A percentile compares a stretch with the other conserved stretches of the same genome.
These are phyloP conservation scores for Paramormyrops kingsleyae DNA, from an alignment of 2,113 vertebrate genomes.

Conservation along the genomic window DNA sequence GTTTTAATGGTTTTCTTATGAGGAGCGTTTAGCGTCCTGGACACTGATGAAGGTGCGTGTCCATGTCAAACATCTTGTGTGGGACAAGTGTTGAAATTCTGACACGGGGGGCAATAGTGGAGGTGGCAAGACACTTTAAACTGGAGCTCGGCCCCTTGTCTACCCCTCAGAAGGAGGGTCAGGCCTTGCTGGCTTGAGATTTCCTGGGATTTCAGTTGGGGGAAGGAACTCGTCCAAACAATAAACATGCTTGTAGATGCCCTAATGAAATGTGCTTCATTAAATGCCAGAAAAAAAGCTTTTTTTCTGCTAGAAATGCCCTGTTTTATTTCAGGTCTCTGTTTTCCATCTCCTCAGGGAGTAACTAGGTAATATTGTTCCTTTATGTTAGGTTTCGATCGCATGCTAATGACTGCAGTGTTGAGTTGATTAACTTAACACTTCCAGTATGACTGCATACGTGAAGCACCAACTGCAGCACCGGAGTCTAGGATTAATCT, in stretches of 20 bases:
- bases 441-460: neutral
- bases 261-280: neutral
- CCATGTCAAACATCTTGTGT: conserved; percentile 18
- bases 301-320: neutral
- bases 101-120: neutral
- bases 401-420: conserved; percentile 20
- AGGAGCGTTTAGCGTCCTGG: conserved; percentile 38
- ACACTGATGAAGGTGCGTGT: conserved; percentile 42
- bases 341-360: conserved; percentile 3
- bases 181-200: neutral
- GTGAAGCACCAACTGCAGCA: neutral
- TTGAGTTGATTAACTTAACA: conserved; percentile 14
- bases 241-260: neutral
- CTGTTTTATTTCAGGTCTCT: conserved; percentile 1
- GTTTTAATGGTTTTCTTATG: conserved; percentile 50
- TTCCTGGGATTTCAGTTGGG: neutral
- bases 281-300: neutral
- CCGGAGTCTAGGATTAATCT: neutral
- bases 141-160: neutral
- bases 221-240: neutral
- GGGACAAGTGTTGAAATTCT: conserved; percentile 34
- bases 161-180: neutral
- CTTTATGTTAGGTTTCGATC: conserved; percentile 29
- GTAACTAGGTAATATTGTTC: conserved; percentile 10
- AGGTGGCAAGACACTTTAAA: neutral